A percentile compares a stretch with the other conserved stretches of the same genome.
These are phyloP conservation scores for Eublepharis macularius DNA, from an alignment of 2,113 vertebrate genomes.

Conservation along the genomic window DNA sequence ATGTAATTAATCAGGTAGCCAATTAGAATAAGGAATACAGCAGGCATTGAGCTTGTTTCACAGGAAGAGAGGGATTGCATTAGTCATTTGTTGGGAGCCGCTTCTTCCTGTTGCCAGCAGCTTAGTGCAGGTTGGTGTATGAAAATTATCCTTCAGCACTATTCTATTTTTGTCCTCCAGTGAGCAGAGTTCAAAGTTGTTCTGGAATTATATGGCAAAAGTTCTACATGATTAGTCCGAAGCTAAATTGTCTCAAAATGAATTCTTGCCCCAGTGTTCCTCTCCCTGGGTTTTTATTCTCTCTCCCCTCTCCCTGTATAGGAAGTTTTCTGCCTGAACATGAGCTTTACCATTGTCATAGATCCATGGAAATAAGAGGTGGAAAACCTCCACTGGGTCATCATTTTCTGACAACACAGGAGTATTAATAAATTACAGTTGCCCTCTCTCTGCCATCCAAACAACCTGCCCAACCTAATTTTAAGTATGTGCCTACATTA, in stretches of 20 bases:
- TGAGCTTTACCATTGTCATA: conserved; percentile 47
- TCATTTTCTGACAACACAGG: conserved; percentile 32
- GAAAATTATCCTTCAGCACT: conserved; percentile 45
- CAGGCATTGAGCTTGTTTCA: conserved; percentile 41
- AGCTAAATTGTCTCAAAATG: conserved; percentile 62
- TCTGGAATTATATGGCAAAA: conserved; percentile 52
- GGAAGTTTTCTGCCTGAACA: conserved; percentile 30
- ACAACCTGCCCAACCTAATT: conserved; percentile 34
- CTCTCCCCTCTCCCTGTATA: not conserved
- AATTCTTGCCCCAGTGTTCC: conserved; percentile 49
- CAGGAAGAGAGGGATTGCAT: conserved; percentile 48
- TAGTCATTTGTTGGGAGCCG: conserved; percentile 37
- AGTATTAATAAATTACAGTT: conserved; percentile 5
- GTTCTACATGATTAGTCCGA: conserved; percentile 50
- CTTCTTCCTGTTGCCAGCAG: conserved; percentile 35
- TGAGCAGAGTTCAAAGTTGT: conserved; percentile 50
- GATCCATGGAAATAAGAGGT: conserved; percentile 49
- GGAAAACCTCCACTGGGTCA: conserved; percentile 19
- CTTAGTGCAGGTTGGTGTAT: conserved; percentile 37
- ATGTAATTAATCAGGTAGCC: conserved; percentile 57
- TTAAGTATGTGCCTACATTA: conserved; percentile 28
- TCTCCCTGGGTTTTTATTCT: conserved; percentile 44
- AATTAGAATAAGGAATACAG: conserved; percentile 46
- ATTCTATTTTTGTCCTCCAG: conserved; percentile 52
- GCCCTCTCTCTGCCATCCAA: conserved; percentile 4